Conservation (phyloP, 2,113 vertebrate genomes). For the Plecturocebus donacophilus region DNA sequence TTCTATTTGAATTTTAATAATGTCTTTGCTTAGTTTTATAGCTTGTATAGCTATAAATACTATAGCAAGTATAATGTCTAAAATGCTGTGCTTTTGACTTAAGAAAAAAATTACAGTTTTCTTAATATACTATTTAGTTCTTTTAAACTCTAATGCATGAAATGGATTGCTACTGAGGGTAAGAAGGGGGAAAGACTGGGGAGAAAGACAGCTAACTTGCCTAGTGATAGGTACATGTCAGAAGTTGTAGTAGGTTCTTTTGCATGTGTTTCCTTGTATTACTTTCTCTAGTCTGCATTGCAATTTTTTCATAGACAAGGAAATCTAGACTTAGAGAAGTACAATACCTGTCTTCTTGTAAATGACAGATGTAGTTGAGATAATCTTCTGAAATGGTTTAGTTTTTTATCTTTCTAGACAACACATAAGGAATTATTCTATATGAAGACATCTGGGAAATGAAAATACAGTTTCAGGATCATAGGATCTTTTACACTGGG, state of each 20-base stretch:
- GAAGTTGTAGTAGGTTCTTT: not conserved
- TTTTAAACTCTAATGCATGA: not conserved
- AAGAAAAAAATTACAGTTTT: not conserved
- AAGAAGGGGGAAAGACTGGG: not conserved
- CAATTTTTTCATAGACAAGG: not conserved
- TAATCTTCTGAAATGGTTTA: not conserved
- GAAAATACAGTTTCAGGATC: not conserved
- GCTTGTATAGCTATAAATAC: not conserved
- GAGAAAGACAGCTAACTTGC: not conserved
- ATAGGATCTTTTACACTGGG: not conserved
- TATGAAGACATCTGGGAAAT: not conserved
- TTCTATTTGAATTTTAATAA: slow-evolving; percentile 50
- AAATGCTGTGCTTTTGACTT: not conserved
- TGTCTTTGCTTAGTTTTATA: slow-evolving; percentile 33
- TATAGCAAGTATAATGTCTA: not conserved
- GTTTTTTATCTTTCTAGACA: not conserved
- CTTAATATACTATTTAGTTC: not conserved
- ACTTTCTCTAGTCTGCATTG: not conserved
- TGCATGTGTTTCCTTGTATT: not conserved
- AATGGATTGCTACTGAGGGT: not conserved
- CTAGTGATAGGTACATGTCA: not conserved
- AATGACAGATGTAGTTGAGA: not conserved
- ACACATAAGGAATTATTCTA: not conserved
- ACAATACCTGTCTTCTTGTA: not conserved
- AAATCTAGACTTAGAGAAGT: not conserved